Evolutionary conservation across 2,113 vertebrate genomes (phyloP).

Genomic region (Puffinus mauretanicus): DNA sequence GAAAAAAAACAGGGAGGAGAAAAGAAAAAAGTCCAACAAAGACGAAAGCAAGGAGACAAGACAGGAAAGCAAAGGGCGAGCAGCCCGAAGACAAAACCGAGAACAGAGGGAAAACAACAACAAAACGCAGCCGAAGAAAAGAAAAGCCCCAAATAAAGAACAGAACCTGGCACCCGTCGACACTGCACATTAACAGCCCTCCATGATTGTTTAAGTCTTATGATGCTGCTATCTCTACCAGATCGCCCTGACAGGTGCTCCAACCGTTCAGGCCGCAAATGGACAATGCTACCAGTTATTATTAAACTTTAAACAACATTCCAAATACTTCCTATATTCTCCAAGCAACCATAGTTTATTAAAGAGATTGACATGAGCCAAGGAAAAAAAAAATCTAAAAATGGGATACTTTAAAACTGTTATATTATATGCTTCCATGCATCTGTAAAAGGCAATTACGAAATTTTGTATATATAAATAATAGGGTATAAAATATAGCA

Average conservation of each 20-base stretch:
- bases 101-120: slow-evolving; percentile 88
- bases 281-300: slow-evolving; percentile 72
- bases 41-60: slow-evolving; percentile 83
- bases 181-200: slow-evolving; percentile 79
- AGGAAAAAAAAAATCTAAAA: slow-evolving; percentile 56
- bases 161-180: slow-evolving; percentile 73
- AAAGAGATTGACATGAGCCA: slow-evolving; percentile 70
- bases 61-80: slow-evolving; percentile 80
- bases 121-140: slow-evolving; percentile 88
- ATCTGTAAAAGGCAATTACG: slow-evolving; percentile 78
- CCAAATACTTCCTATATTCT: slow-evolving; percentile 76
- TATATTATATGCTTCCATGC: slow-evolving; percentile 73
- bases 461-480: slow-evolving; percentile 80
- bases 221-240: slow-evolving; percentile 92
- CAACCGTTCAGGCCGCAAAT: slow-evolving; percentile 61
- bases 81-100: slow-evolving; percentile 77
- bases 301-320: slow-evolving; percentile 78
- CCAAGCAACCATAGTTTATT: slow-evolving; percentile 72
- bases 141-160: slow-evolving; percentile 82
- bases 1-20: slow-evolving; percentile 79
- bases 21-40: slow-evolving; percentile 84
- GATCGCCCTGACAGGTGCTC: slow-evolving; percentile 71
- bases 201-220: slow-evolving; percentile 70
- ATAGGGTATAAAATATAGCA: slow-evolving; percentile 78
- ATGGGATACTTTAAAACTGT: slow-evolving; percentile 71